Evolutionary conservation across 2,888 invertebrate species (phyloP), one percentile per base, ranked within the genome.

Genomic region (Drosophila quinaria): DNA sequence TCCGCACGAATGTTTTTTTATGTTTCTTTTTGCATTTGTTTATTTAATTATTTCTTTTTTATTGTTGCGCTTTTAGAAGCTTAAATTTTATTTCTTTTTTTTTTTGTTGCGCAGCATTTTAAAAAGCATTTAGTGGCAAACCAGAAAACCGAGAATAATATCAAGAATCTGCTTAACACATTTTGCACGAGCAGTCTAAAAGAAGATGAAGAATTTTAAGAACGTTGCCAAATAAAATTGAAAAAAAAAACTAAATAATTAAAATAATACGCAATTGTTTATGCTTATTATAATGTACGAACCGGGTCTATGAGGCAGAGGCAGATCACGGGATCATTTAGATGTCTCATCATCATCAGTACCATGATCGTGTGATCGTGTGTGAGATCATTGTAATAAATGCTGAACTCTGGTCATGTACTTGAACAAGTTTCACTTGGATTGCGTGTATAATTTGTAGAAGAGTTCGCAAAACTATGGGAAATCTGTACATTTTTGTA

Each of bases 231-330:
- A 70, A 75, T 42, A 31, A 68, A 47, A 42, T 10, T 29, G 17
- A 11, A 41, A 22, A 4, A 50, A 35, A 19, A 42, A 49, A 56
- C 37, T 15, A 44, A 64, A 70, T 84, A 85, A 85, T 85, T 85
- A 69, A 85, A 83, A 81, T 81, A 87, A 85, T 81, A 79, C 82
- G 88, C 83, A 84, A 87, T 84, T 87, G 80, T 87, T 70, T 64
- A 75, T 74, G 63, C 70, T 58, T 52, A 51, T 67, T 70, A 70
- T 56, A 74, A 63, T 56, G 9, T 47, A 50, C 25, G 50, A 72
- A 70, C 44, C 56, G 55, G 63, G 56, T 60, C 46, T 59, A 64
- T 49, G 31, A 44, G 17, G 37, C 29, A 68, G n/a, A 22, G 29
- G 4, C 59, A 68, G 78, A 76, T 77, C 67, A 72, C 62, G 74